These are phyloP conservation scores for Physocephala rufipes DNA, from an alignment of 2,888 invertebrate species.

Conservation along the genomic window DNA sequence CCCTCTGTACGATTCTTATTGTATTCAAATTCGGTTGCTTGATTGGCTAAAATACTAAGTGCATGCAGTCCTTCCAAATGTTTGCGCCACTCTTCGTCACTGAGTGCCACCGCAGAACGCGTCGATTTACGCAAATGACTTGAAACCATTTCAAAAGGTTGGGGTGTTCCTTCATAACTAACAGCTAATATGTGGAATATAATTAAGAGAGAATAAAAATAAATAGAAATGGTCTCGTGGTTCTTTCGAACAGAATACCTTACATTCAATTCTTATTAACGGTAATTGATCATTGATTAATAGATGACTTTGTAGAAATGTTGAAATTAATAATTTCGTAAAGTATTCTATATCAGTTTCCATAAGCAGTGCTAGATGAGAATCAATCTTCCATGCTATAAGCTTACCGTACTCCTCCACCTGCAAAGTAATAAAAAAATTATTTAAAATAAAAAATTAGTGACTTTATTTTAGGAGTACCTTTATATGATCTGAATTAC, in stretches of 20 bases:
- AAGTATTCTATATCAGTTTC: slow-evolving; percentile 81
- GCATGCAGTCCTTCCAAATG: slow-evolving; percentile 62
- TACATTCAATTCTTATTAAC: slow-evolving; percentile 81
- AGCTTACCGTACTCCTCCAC: slow-evolving; percentile 82
- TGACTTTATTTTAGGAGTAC: slow-evolving; percentile 46
- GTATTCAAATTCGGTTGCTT: slow-evolving; percentile 63
- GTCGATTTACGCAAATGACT: slow-evolving; percentile 65
- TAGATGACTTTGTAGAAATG: slow-evolving; percentile 76
- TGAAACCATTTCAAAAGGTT: slow-evolving; percentile 67
- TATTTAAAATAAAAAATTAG: neutral
- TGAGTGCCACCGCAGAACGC: slow-evolving; percentile 57
- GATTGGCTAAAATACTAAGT: slow-evolving; percentile 62
- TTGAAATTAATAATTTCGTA: slow-evolving; percentile 74
- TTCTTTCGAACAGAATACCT: slow-evolving; percentile 54
- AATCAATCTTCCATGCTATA: slow-evolving; percentile 81
- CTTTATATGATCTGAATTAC: slow-evolving; percentile 48
- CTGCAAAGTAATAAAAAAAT: slow-evolving; percentile 65
- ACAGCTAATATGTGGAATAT: slow-evolving; percentile 67
- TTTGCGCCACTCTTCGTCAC: slow-evolving; percentile 60
- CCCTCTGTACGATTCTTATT: slow-evolving; percentile 62
- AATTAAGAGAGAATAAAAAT: neutral
- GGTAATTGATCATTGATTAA: slow-evolving; percentile 81
- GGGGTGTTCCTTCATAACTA: slow-evolving; percentile 70
- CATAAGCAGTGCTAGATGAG: slow-evolving; percentile 78
- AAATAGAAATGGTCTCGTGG: neutral